Base-by-base conservation (phyloP, 2,888 invertebrate genomes). In the Dryocosmus kuriphilus region DNA sequence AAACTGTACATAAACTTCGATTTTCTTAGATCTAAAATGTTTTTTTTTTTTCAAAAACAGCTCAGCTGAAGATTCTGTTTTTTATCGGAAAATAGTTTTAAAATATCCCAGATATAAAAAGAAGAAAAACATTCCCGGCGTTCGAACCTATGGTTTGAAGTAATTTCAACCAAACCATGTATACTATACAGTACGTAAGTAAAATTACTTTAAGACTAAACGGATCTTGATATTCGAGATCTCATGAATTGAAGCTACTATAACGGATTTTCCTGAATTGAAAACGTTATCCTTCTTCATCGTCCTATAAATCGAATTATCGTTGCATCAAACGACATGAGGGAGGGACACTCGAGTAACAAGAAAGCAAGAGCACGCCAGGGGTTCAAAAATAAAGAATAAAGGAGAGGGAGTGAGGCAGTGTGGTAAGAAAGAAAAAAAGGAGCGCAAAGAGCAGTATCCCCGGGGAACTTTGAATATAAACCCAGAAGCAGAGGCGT, bases 381-480 rank as follows among this genome's bases (percentile, higher is more conserved):
- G 41, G 38, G 16, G 41, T 41, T 24, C 24, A 46, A 67, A 78
- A 77, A 79, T 76, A 80, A 76, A 80, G 76, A 78, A 79, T 80
- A 75, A 77, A 74, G 74, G 76, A 84, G 80, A 82, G 79, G 78
- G 75, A 79, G 76, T 78, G 78, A 79, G 75, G 78, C 77, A 80
- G 77, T 78, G 79, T 81, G 79, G 78, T 80, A 78, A 80, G 79
- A 65, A 75, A 77, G 80, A 81, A 82, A 80, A 82, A 83, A 81
- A 77, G 81, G 77, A 81, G 77, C 78, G 78, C 76, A 78, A 81
- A 80, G 80, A 84, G 80, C 76, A 87, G 85, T 85, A 87, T 86
- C 84, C 84, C 77, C 81, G 81, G 75, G 78, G 85, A 90, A 90
- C 88, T 90, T 90, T 90, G 90, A 90, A 90, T 90, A 89, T 90